A percentile compares a stretch with the other conserved stretches of the same genome.
These are phyloP conservation scores for Ennomos quercinarius DNA, from an alignment of 2,888 invertebrate genomes.

Conservation along the genomic window DNA sequence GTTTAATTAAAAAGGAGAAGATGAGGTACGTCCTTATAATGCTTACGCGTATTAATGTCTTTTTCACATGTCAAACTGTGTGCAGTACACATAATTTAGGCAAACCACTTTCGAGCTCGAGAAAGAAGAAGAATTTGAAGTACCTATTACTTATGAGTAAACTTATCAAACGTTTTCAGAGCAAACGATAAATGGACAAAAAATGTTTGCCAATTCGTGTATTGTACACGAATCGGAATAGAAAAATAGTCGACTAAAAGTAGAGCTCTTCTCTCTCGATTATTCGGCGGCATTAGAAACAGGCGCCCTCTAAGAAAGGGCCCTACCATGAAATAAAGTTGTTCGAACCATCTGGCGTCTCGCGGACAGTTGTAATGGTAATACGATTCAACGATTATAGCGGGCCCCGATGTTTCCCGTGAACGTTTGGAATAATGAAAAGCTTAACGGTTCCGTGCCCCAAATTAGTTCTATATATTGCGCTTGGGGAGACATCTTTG, in stretches of 20 bases:
- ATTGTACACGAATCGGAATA: slow-evolving; percentile 8
- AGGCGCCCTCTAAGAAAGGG: slow-evolving; percentile 52
- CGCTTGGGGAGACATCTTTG: slow-evolving; percentile 25
- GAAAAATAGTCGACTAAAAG: slow-evolving; percentile 25
- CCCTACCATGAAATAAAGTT: slow-evolving; percentile 74
- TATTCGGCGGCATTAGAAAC: slow-evolving; percentile 45
- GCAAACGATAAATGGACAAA: too few relatives aligned
- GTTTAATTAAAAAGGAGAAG: too few relatives aligned
- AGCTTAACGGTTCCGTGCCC: slow-evolving; percentile 71
- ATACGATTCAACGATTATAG: slow-evolving; percentile 83
- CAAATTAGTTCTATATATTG: slow-evolving; percentile 73
- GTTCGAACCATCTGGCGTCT: slow-evolving; percentile 76
- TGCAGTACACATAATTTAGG: too few relatives aligned
- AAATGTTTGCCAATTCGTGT: too few relatives aligned
- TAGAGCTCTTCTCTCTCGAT: slow-evolving; percentile 30
- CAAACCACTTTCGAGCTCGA: too few relatives aligned
- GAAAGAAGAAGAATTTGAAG: too few relatives aligned
- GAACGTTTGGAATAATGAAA: slow-evolving; percentile 78
- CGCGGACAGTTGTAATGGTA: slow-evolving; percentile 82
- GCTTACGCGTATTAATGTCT: too few relatives aligned
- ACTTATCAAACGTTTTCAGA: too few relatives aligned
- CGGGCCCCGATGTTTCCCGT: slow-evolving; percentile 61
- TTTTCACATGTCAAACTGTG: too few relatives aligned
- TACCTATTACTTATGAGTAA: too few relatives aligned
- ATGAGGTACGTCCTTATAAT: too few relatives aligned